phyloP scores from a whole-genome alignment of 2,113 vertebrate genomes.

The Ursus arctos region DNA sequence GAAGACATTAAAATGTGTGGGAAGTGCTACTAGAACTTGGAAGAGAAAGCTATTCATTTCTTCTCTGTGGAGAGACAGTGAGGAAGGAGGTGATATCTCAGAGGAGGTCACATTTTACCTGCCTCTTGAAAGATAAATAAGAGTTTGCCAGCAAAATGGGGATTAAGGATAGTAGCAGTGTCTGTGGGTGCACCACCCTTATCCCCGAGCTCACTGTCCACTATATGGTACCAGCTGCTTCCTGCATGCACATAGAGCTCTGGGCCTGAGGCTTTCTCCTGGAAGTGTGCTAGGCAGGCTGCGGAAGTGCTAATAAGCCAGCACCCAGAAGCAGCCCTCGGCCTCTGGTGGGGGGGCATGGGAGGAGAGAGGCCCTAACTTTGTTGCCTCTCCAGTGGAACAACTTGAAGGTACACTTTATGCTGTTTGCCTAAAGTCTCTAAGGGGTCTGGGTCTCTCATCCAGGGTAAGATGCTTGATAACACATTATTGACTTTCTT shows the following conservation, averaged over 20 bases:
- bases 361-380: not conserved
- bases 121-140: not conserved
- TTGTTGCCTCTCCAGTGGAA: not conserved
- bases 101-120: not conserved
- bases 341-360: not conserved
- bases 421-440: not conserved
- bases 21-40: no score
- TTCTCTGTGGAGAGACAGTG: not conserved
- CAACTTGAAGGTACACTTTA: not conserved
- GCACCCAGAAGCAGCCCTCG: not conserved
- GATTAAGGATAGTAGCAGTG: not conserved
- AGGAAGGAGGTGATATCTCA: not conserved
- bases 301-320: not conserved
- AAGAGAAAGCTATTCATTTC: not conserved
- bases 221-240: not conserved
- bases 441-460: not conserved
- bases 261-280: not conserved
- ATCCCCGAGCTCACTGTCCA: no score
- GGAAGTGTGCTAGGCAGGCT: not conserved
- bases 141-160: not conserved
- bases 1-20: not conserved
- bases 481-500: not conserved
- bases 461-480: not conserved
- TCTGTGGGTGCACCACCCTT: not conserved
- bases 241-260: rapidly evolving